Evolutionary conservation across 2,797 vertebrate species (phyloP).

Genomic region (Tangara arthus): DNA sequence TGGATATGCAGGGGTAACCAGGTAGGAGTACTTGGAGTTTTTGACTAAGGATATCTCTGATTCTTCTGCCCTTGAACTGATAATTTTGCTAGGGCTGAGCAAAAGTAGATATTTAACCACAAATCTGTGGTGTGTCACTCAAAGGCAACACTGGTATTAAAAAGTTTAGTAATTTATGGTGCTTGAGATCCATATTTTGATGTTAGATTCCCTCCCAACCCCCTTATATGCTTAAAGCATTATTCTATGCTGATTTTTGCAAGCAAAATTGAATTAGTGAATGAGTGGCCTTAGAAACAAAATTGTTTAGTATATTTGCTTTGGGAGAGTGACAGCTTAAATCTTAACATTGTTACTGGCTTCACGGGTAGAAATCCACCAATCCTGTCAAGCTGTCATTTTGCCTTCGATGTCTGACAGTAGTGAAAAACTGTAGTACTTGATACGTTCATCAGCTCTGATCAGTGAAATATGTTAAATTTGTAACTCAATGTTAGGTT

Average conservation of each 20-base stretch:
- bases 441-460: neutral
- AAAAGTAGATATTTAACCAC: neutral
- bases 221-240: neutral
- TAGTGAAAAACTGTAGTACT: neutral
- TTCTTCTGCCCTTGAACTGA: neutral
- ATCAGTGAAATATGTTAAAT: neutral
- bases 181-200: neutral
- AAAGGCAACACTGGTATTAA: neutral
- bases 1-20: neutral
- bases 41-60: neutral
- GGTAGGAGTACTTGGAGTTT: neutral
- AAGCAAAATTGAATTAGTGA: neutral
- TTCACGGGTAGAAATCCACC: neutral
- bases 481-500: neutral
- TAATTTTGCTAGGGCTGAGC: neutral
- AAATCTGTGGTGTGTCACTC: neutral
- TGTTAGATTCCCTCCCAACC: neutral
- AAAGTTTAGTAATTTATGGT: neutral
- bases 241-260: neutral
- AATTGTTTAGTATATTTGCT: neutral
- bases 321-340: constrained; percentile 4
- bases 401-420: constrained; percentile 4
- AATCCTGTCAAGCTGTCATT: neutral
- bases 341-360: constrained; percentile 19
- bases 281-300: neutral